Percentiles rank a stretch among this genome's conserved stretches.
These are phyloP conservation scores for Lutjanus campechanus DNA, from an alignment of 2,797 vertebrate genomes.

Conservation along the genomic window DNA sequence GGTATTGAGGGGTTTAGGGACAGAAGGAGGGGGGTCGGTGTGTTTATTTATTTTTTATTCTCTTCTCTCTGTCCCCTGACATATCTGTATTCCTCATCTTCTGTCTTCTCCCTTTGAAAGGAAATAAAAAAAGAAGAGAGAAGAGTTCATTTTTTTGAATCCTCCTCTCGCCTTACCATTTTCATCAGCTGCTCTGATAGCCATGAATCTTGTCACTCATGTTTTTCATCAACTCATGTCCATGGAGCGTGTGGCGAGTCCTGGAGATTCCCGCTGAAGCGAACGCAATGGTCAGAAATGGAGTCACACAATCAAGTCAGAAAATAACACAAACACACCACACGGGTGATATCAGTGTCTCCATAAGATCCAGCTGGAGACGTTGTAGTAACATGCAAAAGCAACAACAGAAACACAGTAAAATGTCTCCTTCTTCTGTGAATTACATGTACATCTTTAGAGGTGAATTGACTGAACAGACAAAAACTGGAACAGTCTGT, in stretches of 20 bases:
- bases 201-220: constrained; percentile 89
- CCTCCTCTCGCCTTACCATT: constrained; percentile 73
- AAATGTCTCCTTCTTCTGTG: constrained; percentile 52
- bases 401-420: constrained; percentile 41
- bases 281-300: constrained; percentile 75
- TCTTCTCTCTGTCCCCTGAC: constrained; percentile 63
- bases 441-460: constrained; percentile 59
- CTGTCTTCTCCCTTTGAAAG: constrained; percentile 66
- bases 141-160: constrained; percentile 42
- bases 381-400: constrained; percentile 45
- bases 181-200: constrained; percentile 84
- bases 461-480: constrained; percentile 53
- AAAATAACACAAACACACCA: constrained; percentile 59
- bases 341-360: constrained; percentile 31
- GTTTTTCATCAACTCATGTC: constrained; percentile 87
- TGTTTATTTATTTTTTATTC: constrained; percentile 75
- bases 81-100: constrained; percentile 73
- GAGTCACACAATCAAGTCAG: constrained; percentile 53
- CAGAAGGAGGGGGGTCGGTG: constrained; percentile 16
- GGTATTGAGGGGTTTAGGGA: constrained; percentile 41
- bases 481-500: constrained; percentile 61
- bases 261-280: constrained; percentile 79
- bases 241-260: constrained; percentile 77
- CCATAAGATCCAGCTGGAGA: constrained; percentile 44
- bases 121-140: constrained; percentile 52